Evolutionary conservation across 2,797 vertebrate species (phyloP).

Genomic region (Picus viridis): DNA sequence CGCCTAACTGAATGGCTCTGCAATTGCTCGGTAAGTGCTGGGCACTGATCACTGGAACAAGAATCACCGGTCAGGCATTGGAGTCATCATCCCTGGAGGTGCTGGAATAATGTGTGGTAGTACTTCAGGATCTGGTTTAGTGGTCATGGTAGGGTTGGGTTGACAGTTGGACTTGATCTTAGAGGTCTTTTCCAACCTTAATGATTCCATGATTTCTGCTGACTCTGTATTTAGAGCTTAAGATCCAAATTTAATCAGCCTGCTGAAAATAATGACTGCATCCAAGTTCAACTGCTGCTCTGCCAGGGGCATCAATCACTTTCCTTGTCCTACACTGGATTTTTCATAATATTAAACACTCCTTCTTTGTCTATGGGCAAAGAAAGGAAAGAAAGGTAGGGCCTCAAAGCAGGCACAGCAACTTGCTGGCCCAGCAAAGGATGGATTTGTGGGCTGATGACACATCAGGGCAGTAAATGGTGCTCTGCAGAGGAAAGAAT

Average conservation of each 20-base stretch:
- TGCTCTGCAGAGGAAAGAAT: background rate
- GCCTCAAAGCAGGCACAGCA: background rate
- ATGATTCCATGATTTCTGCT: background rate
- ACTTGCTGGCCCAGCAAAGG: background rate
- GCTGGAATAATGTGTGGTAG: no score
- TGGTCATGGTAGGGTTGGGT: no score
- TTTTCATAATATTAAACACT: background rate
- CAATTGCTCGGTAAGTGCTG: background rate
- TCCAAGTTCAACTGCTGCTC: background rate
- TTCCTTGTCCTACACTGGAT: background rate
- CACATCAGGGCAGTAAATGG: background rate
- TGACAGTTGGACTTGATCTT: no score
- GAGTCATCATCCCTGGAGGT: no score
- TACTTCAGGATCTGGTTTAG: no score
- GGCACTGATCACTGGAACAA: background rate
- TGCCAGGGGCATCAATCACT: background rate
- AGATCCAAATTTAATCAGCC: slow-evolving; percentile 4
- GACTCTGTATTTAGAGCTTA: background rate
- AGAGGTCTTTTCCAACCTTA: no score
- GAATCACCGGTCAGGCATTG: no score
- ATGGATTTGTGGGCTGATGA: background rate
- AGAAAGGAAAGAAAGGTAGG: background rate
- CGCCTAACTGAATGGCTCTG: background rate
- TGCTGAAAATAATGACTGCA: slow-evolving; percentile 8
- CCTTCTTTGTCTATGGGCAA: background rate